Base-by-base conservation (phyloP, 2,113 vertebrate species). In the Eira barbara region DNA sequence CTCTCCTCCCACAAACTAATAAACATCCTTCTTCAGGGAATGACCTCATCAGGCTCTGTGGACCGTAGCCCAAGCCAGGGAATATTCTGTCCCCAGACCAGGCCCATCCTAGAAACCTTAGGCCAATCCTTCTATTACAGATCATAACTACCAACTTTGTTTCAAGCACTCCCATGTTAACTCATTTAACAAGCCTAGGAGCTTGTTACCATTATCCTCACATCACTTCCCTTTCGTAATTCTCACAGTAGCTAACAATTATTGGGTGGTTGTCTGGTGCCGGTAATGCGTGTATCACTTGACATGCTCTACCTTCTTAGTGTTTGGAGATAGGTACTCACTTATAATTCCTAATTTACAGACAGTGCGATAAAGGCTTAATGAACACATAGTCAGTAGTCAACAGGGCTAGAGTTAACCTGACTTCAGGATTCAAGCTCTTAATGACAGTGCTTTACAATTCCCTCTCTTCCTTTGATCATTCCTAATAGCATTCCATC, bases 281-380 rank as follows among this genome's bases (percentile, higher is more conserved):
- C 78, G 18, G 61, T 86, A n/a, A 57, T 61, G 63, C 82, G 20
- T 65, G 36, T 57, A 87, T 93, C 67, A 67, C 31, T 57, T 91
- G 57, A 78, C 49, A 69, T 59, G 20, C 5, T 18, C n/a, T 31
- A 15, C 83, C 20, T 94, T 36, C 4, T 52, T 74, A 83, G 29
- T 92, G 79, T 96, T 93, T 82, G 65, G 80, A 94, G 34, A 90
- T 81, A 86, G 67, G 34, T 90, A 23, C 59, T 78, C 21, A 9
- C 7, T 95, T 92, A 25, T 84, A 83, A 90, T 82, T 87, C 76
- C 63, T 95, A 52, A 94, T 18, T 73, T 85, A 74, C 39, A 69
- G 95, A 79, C 42, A 52, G 69, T 73, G 45, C 39, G 65, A 86
- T 88, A 29, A 73, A 84, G 89, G 49, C 52, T 91, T 81, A 81